Base-by-base conservation (phyloP, 1,140 invertebrate species). In the Ooceraea biroi region DNA sequence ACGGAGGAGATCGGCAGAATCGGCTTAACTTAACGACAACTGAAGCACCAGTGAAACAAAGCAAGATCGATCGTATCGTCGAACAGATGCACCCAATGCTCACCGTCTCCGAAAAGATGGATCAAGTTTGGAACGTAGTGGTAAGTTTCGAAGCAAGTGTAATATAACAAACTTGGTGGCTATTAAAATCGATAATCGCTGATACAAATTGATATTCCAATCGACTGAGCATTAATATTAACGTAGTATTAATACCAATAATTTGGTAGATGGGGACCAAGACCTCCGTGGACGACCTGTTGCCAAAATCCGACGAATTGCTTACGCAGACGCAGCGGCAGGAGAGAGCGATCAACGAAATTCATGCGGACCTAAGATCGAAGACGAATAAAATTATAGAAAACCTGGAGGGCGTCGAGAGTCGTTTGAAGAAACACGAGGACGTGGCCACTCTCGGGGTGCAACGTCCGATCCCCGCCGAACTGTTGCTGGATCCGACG, bases 351-450 rank as follows among this genome's bases (percentile, higher is more conserved):
- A 98, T 98, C 85, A 97, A 96, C 55, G 97, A 98, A 93, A 98
- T 98, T 72, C 97, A 98, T 91, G 96, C 96, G 36, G 98, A 98
- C 92, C 93, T 98, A 8, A 95, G 96, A 78, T 93, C 96, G 0
- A 98, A 98, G 93, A 97, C 97, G 0, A 98, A 98, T 91, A 96
- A 97, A 84, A 98, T 98, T 65, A 98, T 98, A 25, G 97, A 97
- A 80, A 98, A 98, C 91, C 94, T 98, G 74, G 97, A 97, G 90
- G 97, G 97, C 93, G 97, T 98, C 8, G 97, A 98, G 90, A 97
- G 97, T 85, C 95, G 97, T 50, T 92, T 98, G 36, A 97, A 97
- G 93, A 97, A 97, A 91, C 97, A 97, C 89, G 97, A 97, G 88
- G 97, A 97, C 86, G 96, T 97, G 17, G 96, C 96, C 1, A 96